Percentiles rank a stretch among this genome's conserved stretches.
Conservation (phyloP, 2,113 vertebrate species). For the Hemiscyllium ocellatum region DNA sequence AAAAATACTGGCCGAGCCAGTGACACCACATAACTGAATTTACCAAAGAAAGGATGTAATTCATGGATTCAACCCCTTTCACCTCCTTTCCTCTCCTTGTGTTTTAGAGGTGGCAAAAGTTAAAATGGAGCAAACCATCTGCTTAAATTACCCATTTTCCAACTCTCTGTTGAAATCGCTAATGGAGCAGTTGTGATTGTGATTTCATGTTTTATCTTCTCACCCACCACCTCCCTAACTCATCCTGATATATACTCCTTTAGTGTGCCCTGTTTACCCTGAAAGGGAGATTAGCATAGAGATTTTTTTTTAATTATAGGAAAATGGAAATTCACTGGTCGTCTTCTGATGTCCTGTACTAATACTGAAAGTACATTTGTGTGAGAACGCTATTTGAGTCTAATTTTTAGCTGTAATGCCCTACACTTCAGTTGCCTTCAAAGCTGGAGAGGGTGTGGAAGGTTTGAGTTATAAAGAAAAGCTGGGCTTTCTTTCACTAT, state of each 20-base stretch:
- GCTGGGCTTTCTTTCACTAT: no score
- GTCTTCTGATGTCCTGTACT: neutral
- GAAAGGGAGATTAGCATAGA: neutral
- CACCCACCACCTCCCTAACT: no score
- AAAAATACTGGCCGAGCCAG: no score
- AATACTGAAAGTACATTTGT: neutral
- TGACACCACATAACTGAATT: no score
- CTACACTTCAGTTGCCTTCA: no score
- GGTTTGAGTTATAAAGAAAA: no score
- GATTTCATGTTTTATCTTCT: no score
- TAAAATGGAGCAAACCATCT: neutral
- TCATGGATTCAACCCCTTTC: neutral
- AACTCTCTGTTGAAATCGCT: neutral
- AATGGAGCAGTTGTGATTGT: neutral
- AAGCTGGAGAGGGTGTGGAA: no score
- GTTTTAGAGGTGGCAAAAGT: neutral
- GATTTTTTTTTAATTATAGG: neutral
- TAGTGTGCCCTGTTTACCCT: neutral
- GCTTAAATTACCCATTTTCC: neutral
- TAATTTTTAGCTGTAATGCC: no score
- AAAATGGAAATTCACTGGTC: neutral
- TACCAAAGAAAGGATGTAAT: neutral
- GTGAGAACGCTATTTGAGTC: neutral
- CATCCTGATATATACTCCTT: no score
- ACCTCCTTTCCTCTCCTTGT: neutral